Percentiles rank a stretch among this genome's conserved stretches.
Evolutionary conservation across 2,888 invertebrate genomes (phyloP).

Genomic region (Tetragnatha montana): DNA sequence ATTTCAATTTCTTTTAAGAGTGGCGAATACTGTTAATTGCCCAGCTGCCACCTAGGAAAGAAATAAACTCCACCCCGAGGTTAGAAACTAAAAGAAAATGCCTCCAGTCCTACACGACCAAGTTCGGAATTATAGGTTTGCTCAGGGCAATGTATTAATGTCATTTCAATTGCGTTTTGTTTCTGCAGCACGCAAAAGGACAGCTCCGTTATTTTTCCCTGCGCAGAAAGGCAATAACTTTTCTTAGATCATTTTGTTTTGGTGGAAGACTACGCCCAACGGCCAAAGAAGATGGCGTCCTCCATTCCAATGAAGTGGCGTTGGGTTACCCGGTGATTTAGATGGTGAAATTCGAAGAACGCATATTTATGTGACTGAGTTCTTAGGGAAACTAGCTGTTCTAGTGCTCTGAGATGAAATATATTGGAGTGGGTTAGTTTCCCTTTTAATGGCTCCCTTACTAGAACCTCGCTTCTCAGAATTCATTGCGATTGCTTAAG

Average conservation of each 20-base stretch:
- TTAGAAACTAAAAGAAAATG: background rate
- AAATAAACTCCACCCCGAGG: background rate
- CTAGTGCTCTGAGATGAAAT: background rate
- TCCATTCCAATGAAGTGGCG: constrained; percentile 30
- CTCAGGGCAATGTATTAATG: constrained; percentile 20
- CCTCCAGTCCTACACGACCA: background rate
- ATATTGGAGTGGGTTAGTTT: background rate
- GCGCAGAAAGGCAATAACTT: background rate
- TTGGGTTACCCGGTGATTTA: constrained; percentile 1
- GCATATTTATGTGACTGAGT: background rate
- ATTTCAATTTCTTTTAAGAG: constrained; percentile 8
- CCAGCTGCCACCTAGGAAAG: constrained; percentile 16
- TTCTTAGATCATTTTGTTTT: constrained; percentile 40
- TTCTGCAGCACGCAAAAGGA: constrained; percentile 11
- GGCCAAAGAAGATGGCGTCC: background rate
- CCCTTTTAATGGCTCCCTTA: background rate
- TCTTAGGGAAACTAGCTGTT: background rate
- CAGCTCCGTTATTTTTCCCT: constrained; percentile 11
- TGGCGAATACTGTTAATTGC: constrained; percentile 14
- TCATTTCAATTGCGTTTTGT: constrained; percentile 46
- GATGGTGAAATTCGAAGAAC: background rate
- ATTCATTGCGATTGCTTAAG: too few relatives aligned
- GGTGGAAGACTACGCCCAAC: constrained; percentile 43
- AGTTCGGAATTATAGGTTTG: constrained; percentile 27
- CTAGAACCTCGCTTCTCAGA: too few relatives aligned